Conservation (phyloP, 30 jellyfish, hydroid and myxozoan genomes). For the Phacellophora camtschatica region DNA sequence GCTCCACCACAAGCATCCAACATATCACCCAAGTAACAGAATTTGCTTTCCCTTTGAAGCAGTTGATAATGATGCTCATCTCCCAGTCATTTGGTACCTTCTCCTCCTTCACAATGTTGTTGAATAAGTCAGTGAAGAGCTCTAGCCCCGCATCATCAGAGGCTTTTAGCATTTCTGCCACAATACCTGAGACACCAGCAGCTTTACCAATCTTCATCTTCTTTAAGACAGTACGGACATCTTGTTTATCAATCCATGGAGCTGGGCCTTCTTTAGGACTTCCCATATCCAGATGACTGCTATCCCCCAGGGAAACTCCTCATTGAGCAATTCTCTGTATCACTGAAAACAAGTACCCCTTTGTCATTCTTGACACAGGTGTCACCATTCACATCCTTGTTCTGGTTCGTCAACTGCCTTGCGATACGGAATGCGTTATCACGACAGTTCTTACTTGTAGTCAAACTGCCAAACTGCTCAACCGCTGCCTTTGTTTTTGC, state of each 20-base stretch:
- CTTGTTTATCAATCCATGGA: not conserved
- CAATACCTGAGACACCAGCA: slow-evolving; percentile 15
- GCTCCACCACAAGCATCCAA: too few relatives aligned
- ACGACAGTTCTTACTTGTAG: not conserved
- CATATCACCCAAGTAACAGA: too few relatives aligned
- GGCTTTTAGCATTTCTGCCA: slow-evolving; percentile 10
- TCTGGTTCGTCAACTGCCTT: not conserved
- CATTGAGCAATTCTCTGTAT: not conserved
- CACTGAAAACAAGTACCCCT: too few relatives aligned
- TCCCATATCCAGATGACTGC: not conserved
- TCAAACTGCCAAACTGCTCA: not conserved
- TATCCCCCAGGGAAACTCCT: not conserved
- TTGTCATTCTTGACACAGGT: not conserved
- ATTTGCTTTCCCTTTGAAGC: too few relatives aligned
- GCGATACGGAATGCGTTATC: too few relatives aligned
- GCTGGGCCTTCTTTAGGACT: slow-evolving; percentile 3
- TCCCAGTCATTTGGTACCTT: not conserved
- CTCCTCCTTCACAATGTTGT: not conserved
- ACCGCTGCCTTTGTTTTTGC: not conserved
- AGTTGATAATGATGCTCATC: not conserved
- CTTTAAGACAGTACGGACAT: not conserved
- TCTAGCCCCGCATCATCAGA: not conserved
- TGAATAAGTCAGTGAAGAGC: not conserved
- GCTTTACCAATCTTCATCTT: slow-evolving; percentile 1
- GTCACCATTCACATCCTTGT: not conserved